phyloP scores from a whole-genome alignment of 2,888 invertebrate species.

The Venusia cambrica region DNA sequence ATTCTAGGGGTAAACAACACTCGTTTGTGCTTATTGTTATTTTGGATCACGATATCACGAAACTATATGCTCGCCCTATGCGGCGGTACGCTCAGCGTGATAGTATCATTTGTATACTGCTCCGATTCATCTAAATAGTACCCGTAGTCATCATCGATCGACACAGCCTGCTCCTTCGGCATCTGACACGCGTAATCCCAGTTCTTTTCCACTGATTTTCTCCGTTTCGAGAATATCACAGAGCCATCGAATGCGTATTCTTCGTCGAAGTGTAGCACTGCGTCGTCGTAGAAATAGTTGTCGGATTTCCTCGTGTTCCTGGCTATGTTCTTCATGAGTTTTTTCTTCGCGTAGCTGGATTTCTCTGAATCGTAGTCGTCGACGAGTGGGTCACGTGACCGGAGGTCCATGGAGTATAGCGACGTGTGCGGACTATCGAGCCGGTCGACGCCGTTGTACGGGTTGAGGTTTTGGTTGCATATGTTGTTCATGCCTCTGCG shows the following conservation, averaged over 20 bases:
- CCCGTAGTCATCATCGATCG: constrained; percentile 71
- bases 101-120: constrained; percentile 54
- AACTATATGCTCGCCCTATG: constrained; percentile 70
- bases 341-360: constrained; percentile 70
- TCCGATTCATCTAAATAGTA: constrained; percentile 69
- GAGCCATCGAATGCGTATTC: constrained; percentile 75
- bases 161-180: constrained; percentile 56
- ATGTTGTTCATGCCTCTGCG: constrained; percentile 64
- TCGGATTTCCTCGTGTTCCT: constrained; percentile 62
- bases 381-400: constrained; percentile 65
- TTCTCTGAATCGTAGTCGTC: constrained; percentile 74
- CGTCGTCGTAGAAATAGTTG: constrained; percentile 76
- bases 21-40: no score
- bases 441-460: constrained; percentile 51
- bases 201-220: constrained; percentile 67
- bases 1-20: no score
- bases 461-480: constrained; percentile 55
- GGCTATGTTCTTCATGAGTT: constrained; percentile 70
- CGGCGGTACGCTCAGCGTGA: constrained; percentile 69
- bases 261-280: constrained; percentile 71
- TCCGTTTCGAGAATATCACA: constrained; percentile 68
- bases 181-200: constrained; percentile 62
- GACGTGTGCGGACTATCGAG: constrained; percentile 60
- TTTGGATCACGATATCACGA: constrained; percentile 7
- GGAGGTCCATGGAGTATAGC: constrained; percentile 62